Base-by-base conservation (phyloP, 2,888 invertebrate genomes). In the Lacanobia wlatinum region DNA sequence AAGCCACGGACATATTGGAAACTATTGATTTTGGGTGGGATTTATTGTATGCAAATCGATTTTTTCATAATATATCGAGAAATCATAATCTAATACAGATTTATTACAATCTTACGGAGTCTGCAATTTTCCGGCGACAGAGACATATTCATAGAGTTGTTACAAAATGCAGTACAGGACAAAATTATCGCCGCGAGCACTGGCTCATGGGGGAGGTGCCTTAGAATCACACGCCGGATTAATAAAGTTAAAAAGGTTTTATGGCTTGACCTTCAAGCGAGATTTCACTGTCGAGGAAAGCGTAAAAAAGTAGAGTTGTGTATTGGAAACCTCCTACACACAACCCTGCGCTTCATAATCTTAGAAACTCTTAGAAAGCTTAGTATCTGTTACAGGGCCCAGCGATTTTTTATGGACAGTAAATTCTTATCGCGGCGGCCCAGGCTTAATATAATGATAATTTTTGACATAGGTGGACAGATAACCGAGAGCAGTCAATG, bases 401-500 rank as follows among this genome's bases (percentile, higher is more conserved):
- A 75, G 64, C 77, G 74, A 58, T 72, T 85, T 79, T 84, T 80
- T 80, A 86, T 87, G 80, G 21, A 66, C 76, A 73, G 12, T 84
- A 79, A 76, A 76, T 80, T 82, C 82, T 84, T 85, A 87, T 87
- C 86, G 75, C 28, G 18, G 50, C 53, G 43, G 53, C 48, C 69
- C 86, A 86, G 84, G 64, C 78, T 71, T 71, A 69, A 56, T 70
- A 64, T 61, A 64, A 76, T 72, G 72, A 76, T 83, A 67, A 64
- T 79, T 78, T 83, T 84, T 79, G 62, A 82, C 70, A 58, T 71
- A 70, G 65, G 76, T 78, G 46, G 65, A 58, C 34, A 68, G 64
- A 76, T 67, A 77, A 55, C 60, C 59, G 38, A 59, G 28, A 72
- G 50, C 58, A 58, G 50, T 55, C 75, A 69, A 67, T 80, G 53